Evolutionary conservation across 2,888 invertebrate genomes (phyloP).

Genomic region (Lasioglossum morio): DNA sequence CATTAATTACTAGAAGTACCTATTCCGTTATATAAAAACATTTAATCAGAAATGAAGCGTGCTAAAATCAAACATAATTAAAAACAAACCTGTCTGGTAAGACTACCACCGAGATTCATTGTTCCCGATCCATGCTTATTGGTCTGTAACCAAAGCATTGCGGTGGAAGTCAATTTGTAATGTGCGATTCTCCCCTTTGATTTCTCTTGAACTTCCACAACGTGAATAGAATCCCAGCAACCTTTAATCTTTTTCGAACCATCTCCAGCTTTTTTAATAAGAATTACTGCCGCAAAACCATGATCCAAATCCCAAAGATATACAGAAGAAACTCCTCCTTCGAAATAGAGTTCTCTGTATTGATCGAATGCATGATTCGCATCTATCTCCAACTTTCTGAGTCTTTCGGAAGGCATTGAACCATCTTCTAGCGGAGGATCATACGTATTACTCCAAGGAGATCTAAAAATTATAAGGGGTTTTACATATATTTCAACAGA

Average conservation of each 20-base stretch:
- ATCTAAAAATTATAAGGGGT: constrained; percentile 86
- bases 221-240: constrained; percentile 99
- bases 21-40: neutral
- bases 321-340: constrained; percentile 99
- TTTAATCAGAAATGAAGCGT: neutral
- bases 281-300: constrained; percentile 98
- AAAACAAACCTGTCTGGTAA: constrained; percentile 94
- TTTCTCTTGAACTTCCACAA: constrained; percentile 99
- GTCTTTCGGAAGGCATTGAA: constrained; percentile 98
- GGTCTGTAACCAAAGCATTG: constrained; percentile 99
- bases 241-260: constrained; percentile 99
- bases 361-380: constrained; percentile 99
- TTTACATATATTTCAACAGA: neutral
- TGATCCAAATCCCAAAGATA: constrained; percentile 99
- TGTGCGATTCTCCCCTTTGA: constrained; percentile 97
- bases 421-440: constrained; percentile 99
- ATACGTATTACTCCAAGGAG: constrained; percentile 99
- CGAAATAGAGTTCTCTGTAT: constrained; percentile 99
- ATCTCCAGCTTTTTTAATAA: constrained; percentile 99
- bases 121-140: constrained; percentile 98
- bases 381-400: constrained; percentile 98
- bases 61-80: neutral
- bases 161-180: constrained; percentile 99
- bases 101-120: constrained; percentile 99
- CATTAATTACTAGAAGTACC: neutral